Evolutionary conservation across 2,113 vertebrate genomes (phyloP), one percentile per base, ranked within the genome.

Genomic region (Labrus mixtus): DNA sequence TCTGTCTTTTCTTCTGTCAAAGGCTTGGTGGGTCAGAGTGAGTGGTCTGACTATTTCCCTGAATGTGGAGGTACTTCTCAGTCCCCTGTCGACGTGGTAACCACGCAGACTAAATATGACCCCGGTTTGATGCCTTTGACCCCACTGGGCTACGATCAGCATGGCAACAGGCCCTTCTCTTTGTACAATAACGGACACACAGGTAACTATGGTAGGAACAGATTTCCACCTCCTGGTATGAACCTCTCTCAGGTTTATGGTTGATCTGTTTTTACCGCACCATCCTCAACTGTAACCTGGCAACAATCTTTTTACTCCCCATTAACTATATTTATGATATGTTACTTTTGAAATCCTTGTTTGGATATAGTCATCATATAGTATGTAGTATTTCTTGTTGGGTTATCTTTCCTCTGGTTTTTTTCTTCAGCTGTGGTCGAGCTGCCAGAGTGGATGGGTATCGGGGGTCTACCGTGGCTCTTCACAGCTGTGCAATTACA

Each of bases 161-260:
- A 94, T 0, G 91, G 87, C 10, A 73, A 84, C 1, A 67, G 68
- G 0, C 73, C 87, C 39, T 95, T 96, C 88, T 90, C 73, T 6
- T 91, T 98, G 6, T 84, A 69, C 74, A 98, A 99, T 60, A 97
- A 96, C 0, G 97, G 97, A 11, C 97, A 99, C 87, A 96, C 97
- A 81, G 96, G 97, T 98, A 95, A 91, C 73, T 77, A 67, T 68
- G 62, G 46, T 69, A 73, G 53, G 67, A 4, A 20, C 3, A 33
- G 0, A 50, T 58, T 59, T 64, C 43, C 43, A 19, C 10, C 13
- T 36, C 33, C 36, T 9, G 20, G 13, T 37, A 58, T 10, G 0
- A 62, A 23, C 8, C 10, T 13, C 17, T 56, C 2, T 4, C 78
- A 82, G 55, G 43, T 16, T 51, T n/a, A 70, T 2, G 53, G 25